A percentile compares a stretch with the other conserved stretches of the same genome.
Evolutionary conservation across 2,113 vertebrate genomes (phyloP).

Genomic region (Notarius lentiginosus): DNA sequence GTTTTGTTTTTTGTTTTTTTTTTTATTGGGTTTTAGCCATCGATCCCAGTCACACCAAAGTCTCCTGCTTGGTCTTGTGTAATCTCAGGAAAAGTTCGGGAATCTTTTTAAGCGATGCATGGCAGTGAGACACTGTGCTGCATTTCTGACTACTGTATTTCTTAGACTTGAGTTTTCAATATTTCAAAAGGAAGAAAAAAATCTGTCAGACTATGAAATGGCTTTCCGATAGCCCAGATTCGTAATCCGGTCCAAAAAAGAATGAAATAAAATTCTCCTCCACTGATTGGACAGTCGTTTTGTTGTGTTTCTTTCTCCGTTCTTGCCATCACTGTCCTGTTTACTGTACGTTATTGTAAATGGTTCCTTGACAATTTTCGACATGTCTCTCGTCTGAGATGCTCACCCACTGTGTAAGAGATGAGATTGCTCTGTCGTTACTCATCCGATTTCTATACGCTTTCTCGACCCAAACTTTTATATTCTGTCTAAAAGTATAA

Average conservation of each 20-base stretch:
- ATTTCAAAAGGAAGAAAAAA: neutral
- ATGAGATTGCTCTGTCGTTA: conserved; percentile 4
- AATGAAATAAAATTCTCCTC: neutral
- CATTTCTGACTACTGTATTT: conserved; percentile 55
- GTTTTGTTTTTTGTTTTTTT: neutral
- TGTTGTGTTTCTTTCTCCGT: neutral
- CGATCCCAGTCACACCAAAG: conserved; percentile 78
- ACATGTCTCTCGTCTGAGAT: conserved; percentile 16
- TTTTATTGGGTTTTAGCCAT: conserved; percentile 24
- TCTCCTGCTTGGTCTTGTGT: conserved; percentile 39
- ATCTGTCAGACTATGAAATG: neutral
- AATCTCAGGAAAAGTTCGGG: conserved; percentile 77
- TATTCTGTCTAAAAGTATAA: conserved; percentile 51
- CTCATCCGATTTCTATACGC: conserved; percentile 31
- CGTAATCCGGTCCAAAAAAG: neutral
- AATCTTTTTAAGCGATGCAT: conserved; percentile 31
- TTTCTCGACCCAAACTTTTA: conserved; percentile 32
- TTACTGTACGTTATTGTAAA: conserved; percentile 9
- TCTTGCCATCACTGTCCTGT: conserved; percentile 17
- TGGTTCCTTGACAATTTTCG: neutral
- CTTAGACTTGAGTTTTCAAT: conserved; percentile 36
- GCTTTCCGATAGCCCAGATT: conserved; percentile 1
- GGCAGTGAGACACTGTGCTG: conserved; percentile 25
- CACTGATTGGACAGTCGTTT: conserved; percentile 16
- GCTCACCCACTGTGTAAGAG: conserved; percentile 30